A percentile compares a stretch with the other conserved stretches of the same genome.
Conservation (phyloP, 1,140 invertebrate genomes). For the Drosophila albomicans region DNA sequence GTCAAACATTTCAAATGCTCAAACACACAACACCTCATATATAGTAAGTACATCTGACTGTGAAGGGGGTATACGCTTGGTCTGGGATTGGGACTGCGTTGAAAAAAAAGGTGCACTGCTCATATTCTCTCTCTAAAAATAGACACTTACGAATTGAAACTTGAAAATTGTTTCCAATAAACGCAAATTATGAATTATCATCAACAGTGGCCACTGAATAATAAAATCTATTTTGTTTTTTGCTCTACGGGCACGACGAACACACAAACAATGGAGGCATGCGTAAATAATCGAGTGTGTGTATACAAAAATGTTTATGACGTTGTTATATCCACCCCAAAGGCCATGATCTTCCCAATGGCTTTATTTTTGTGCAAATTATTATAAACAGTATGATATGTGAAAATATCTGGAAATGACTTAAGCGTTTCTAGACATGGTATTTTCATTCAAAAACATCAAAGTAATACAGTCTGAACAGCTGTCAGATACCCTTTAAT, state of each 20-base stretch:
- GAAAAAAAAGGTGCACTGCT: constrained; percentile 49
- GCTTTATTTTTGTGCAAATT: constrained; percentile 48
- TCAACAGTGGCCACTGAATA: constrained; percentile 58
- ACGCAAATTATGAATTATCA: constrained; percentile 76
- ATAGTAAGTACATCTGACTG: constrained; percentile 24
- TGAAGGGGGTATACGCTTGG: constrained; percentile 4
- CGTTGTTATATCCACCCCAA: constrained; percentile 20
- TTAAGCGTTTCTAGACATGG: constrained; percentile 48
- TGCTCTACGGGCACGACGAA: constrained; percentile 12
- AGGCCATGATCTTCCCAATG: constrained; percentile 43
- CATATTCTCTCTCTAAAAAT: constrained; percentile 59
- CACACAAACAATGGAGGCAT: constrained; percentile 37
- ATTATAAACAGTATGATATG: constrained; percentile 58
- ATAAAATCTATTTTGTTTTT: constrained; percentile 39
- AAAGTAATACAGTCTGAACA: neutral
- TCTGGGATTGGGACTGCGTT: neutral
- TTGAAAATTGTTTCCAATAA: constrained; percentile 65
- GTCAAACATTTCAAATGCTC: constrained; percentile 35
- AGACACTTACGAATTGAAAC: constrained; percentile 62
- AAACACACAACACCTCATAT: constrained; percentile 11
- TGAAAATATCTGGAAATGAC: constrained; percentile 40
- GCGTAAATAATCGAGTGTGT: constrained; percentile 38
- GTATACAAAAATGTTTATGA: constrained; percentile 45
- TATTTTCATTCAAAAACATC: constrained; percentile 54
- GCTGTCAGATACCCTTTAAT: neutral